Base-by-base conservation (phyloP, 2,797 vertebrate species). In the Paratrypauchen microcephalus region DNA sequence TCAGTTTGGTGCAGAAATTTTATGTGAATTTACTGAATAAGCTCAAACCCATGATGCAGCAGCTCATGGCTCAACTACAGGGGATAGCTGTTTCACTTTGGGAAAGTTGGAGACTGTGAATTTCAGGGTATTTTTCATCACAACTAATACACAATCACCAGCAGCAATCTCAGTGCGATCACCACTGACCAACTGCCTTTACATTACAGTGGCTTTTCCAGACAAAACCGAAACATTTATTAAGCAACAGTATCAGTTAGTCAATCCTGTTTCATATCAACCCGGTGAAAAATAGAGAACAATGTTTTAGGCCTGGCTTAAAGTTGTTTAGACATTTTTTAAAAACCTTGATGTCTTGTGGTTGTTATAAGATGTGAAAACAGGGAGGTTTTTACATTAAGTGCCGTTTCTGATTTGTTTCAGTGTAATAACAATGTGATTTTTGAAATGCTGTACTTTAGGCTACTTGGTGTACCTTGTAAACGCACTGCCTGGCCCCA, bases 391-490 rank as follows among this genome's bases (percentile, higher is more conserved):
- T 84, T 69, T 69, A 69, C 75, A 85, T 87, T 67, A 89, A 88
- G 86, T 90, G 85, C 82, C 70, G 76, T 87, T 87, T 85, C 73
- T 82, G 75, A 84, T 82, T 87, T 87, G 77, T 89, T 84, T 89
- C 41, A 21, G 76, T 88, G 85, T 90, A 73, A 83, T 81, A 86
- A 86, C 47, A 2, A 88, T 86, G 87, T 90, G 85, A 87, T 86
- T 88, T 63, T 86, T 86, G 82, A 88, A 86, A 85, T 83, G 78
- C 82, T 90, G 89, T 92, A 84, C 76, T 83, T 85, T 86, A 86
- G 87, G 82, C 85, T 80, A 88, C 75, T 83, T 87, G 73, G 72
- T 89, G 84, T 90, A 88, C 86, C 86, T 81, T 88, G 89, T 89
- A 88, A 65, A 32, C 86, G 84, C 87, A 90, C 89, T 89, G 87